A percentile compares a stretch with the other conserved stretches of the same genome.
Evolutionary conservation across 2,888 invertebrate genomes (phyloP).

Genomic region (Mylabris sibirica): DNA sequence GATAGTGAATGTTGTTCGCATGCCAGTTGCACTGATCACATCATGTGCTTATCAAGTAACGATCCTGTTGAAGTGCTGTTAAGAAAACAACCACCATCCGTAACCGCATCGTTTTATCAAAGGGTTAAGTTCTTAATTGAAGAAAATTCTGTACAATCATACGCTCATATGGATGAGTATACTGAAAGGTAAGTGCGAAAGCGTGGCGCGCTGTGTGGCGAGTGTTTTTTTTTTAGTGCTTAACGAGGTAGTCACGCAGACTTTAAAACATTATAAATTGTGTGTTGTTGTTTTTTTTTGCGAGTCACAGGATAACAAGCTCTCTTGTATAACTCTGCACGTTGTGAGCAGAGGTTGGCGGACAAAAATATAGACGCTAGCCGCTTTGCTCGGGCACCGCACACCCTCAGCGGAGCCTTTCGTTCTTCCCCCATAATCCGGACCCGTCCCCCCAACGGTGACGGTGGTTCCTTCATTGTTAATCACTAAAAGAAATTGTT

Average conservation of each 20-base stretch:
- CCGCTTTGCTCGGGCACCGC: conserved; percentile 60
- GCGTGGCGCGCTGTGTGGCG: conserved; percentile 10
- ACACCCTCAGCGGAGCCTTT: conserved; percentile 57
- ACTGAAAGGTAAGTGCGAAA: conserved; percentile 89
- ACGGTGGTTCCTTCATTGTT: conserved; percentile 18
- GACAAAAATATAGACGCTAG: conserved; percentile 36
- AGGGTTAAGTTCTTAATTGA: conserved; percentile 97
- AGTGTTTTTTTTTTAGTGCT: conserved; percentile 34
- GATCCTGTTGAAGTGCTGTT: conserved; percentile 96
- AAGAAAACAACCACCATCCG: conserved; percentile 94
- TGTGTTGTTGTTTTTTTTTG: conserved; percentile 35
- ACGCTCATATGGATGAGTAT: conserved; percentile 97
- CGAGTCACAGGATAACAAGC: conserved; percentile 49
- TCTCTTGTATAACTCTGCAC: conserved; percentile 46
- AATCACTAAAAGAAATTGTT: conserved; percentile 5
- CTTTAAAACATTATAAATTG: conserved; percentile 24
- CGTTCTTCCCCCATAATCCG: conserved; percentile 34
- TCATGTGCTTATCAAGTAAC: conserved; percentile 95
- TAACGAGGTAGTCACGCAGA: conserved; percentile 45
- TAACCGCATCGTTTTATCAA: conserved; percentile 97
- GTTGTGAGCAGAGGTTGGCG: conserved; percentile 52
- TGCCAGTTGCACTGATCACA: conserved; percentile 85
- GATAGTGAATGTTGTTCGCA: conserved; percentile 98
- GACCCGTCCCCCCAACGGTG: conserved; percentile 35
- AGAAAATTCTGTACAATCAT: conserved; percentile 98